Percentiles rank a stretch among this genome's conserved stretches.
phyloP scores from a whole-genome alignment of 1,140 invertebrate genomes.

The Drosophila tropicalis region DNA sequence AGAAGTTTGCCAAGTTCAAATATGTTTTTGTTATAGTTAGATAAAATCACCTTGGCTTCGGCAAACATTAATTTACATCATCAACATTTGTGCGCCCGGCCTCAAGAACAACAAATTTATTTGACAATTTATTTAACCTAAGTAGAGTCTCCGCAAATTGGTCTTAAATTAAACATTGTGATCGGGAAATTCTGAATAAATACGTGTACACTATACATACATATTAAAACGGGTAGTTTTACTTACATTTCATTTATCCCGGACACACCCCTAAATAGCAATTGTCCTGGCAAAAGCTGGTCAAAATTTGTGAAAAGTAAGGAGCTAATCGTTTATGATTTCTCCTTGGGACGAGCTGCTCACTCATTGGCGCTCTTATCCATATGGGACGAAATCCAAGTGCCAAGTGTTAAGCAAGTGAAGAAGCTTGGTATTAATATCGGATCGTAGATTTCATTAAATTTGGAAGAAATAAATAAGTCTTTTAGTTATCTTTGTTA shows the following conservation, averaged over 20 bases:
- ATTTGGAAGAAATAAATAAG: too few species aligned
- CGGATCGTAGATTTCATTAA: too few species aligned
- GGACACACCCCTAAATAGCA: neutral
- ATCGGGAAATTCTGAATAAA: neutral
- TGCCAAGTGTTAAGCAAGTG: too few species aligned
- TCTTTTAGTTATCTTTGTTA: too few species aligned
- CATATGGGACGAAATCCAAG: too few species aligned
- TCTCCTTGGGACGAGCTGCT: neutral
- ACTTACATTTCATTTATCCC: neutral
- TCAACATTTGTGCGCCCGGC: neutral
- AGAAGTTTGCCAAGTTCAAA: slow-evolving; percentile 1
- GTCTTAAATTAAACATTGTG: neutral
- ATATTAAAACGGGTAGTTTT: neutral
- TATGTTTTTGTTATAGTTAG: slow-evolving; percentile 5
- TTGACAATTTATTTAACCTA: slow-evolving; percentile 1
- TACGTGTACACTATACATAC: too few species aligned
- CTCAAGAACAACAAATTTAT: slow-evolving; percentile 5
- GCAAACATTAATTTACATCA: slow-evolving; percentile 5
- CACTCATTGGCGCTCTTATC: neutral
- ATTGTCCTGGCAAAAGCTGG: neutral
- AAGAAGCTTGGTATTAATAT: too few species aligned
- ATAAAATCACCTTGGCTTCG: slow-evolving; percentile 5
- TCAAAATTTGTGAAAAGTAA: neutral
- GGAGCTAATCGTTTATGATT: neutral
- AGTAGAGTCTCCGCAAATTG: neutral